Conservation (phyloP, 2,113 vertebrate genomes). For the Lucifuga dentata region DNA sequence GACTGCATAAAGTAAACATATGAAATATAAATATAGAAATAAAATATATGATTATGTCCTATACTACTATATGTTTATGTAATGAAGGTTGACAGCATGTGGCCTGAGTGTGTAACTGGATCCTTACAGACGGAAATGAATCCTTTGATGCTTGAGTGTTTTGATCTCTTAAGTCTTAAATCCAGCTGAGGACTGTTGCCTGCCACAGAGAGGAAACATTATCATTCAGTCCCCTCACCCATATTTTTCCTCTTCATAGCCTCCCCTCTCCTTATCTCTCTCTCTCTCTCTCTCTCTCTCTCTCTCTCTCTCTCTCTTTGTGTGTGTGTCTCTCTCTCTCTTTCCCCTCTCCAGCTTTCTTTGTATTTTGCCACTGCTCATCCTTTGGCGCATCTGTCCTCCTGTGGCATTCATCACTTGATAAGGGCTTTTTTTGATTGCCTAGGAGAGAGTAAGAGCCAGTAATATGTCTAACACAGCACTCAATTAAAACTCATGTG, state of each 20-base stretch:
- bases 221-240: conserved; percentile 61
- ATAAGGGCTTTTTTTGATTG: conserved; percentile 58
- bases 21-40: no score
- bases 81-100: conserved; percentile 50
- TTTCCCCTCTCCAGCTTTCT: conserved; percentile 17
- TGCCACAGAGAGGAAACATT: conserved; percentile 49
- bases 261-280: neutral
- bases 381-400: conserved; percentile 56
- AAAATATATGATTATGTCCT: no score
- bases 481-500: conserved; percentile 50
- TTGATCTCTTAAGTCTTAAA: conserved; percentile 76
- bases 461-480: conserved; percentile 30
- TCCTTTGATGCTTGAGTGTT: conserved; percentile 70
- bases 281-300: no score
- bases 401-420: conserved; percentile 53
- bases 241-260: conserved; percentile 45
- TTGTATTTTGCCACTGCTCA: conserved; percentile 35
- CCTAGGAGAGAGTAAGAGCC: no score
- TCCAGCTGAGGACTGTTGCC: conserved; percentile 58
- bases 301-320: neutral
- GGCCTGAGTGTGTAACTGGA: conserved; percentile 42
- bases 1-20: no score
- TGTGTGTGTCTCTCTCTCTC: conserved; percentile 8
- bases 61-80: no score
- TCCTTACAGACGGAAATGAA: conserved; percentile 68